A percentile compares a stretch with the other conserved stretches of the same genome.
Evolutionary conservation across 2,888 invertebrate genomes (phyloP).

Genomic region (Tipula vernalis): DNA sequence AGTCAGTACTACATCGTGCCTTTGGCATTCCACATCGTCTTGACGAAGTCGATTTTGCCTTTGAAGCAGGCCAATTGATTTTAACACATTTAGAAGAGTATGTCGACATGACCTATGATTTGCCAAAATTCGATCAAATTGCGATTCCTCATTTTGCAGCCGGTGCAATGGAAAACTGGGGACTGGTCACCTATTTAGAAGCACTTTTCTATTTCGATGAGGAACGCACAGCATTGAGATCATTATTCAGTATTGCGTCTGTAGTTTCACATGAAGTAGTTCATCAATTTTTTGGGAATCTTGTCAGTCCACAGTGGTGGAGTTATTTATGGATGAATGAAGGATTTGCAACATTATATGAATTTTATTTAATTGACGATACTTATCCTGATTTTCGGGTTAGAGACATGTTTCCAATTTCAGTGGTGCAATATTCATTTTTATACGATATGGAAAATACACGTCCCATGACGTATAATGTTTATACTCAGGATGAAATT

Average conservation of each 20-base stretch:
- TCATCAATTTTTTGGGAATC: slow-evolving; percentile 74
- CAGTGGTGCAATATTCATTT: slow-evolving; percentile 60
- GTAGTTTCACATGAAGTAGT: slow-evolving; percentile 45
- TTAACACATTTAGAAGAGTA: slow-evolving; percentile 41
- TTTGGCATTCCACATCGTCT: slow-evolving; percentile 22
- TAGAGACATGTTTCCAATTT: slow-evolving; percentile 60
- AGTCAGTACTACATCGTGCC: slow-evolving; percentile 40
- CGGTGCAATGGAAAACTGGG: slow-evolving; percentile 65
- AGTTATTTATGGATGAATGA: slow-evolving; percentile 60
- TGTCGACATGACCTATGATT: slow-evolving; percentile 58
- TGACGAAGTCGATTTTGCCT: slow-evolving; percentile 14
- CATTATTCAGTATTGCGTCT: slow-evolving; percentile 33
- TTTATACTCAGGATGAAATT: slow-evolving; percentile 72
- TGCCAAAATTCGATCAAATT: slow-evolving; percentile 68
- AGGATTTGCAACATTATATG: slow-evolving; percentile 58
- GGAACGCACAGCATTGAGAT: slow-evolving; percentile 23
- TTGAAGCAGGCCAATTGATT: slow-evolving; percentile 18
- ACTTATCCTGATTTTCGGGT: slow-evolving; percentile 54
- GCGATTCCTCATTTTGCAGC: slow-evolving; percentile 69
- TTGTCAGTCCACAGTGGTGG: slow-evolving; percentile 60
- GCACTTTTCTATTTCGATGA: slow-evolving; percentile 27
- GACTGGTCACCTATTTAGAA: slow-evolving; percentile 35
- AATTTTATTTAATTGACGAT: slow-evolving; percentile 44
- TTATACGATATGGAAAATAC: slow-evolving; percentile 59
- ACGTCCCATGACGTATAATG: slow-evolving; percentile 70